A percentile compares a stretch with the other conserved stretches of the same genome.
phyloP scores from a whole-genome alignment of 2,888 invertebrate species.

The Eristalis pertinax region DNA sequence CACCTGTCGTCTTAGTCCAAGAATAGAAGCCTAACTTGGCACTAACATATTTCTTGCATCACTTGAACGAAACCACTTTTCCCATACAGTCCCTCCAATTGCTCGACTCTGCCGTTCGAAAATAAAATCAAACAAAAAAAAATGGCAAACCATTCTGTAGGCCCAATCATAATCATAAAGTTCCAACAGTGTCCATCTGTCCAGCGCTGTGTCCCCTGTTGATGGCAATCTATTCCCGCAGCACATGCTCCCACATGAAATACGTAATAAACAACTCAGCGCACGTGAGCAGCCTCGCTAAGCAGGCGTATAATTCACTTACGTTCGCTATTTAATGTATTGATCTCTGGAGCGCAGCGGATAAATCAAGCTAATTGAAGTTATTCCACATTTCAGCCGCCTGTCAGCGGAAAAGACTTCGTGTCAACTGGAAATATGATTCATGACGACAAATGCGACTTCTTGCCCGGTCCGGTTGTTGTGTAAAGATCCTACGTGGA shows the following conservation, averaged over 20 bases:
- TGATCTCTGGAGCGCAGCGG: not conserved
- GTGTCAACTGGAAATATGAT: slow-evolving; percentile 20
- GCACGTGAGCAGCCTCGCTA: slow-evolving; percentile 31
- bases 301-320: not conserved
- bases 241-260: slow-evolving; percentile 29
- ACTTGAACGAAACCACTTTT: not conserved
- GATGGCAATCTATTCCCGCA: slow-evolving; percentile 11
- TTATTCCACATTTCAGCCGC: slow-evolving; percentile 40
- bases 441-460: slow-evolving; percentile 27
- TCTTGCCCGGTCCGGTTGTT: not conserved
- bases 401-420: slow-evolving; percentile 28
- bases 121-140: not conserved
- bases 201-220: not conserved
- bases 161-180: not conserved
- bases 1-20: too few relatives aligned
- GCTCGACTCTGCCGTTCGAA: not conserved
- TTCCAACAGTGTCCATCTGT: not conserved
- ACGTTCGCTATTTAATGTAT: not conserved
- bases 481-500: not conserved
- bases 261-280: not conserved
- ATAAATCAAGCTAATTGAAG: slow-evolving; percentile 47
- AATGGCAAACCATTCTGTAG: not conserved
- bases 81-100: not conserved
- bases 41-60: not conserved
- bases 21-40: not conserved